Evolutionary conservation across 2,888 invertebrate genomes (phyloP), one percentile per base, ranked within the genome.

Genomic region (Chrysolina oricalcia): DNA sequence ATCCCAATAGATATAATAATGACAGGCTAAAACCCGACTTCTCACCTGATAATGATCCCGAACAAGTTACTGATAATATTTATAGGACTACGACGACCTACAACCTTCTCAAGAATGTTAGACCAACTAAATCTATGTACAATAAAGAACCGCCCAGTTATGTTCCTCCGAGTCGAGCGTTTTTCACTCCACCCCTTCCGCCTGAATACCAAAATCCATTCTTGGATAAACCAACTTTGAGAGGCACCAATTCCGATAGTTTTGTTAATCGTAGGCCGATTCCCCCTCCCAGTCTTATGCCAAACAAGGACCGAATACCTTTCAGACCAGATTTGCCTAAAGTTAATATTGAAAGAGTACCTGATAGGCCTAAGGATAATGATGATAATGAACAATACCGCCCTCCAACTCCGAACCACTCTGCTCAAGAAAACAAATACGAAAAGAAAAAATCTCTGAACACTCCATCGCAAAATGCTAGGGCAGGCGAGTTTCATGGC

Each of bases 181-280:
- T 91, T 23, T 94, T 95, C 87, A 96, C 96, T 0, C 96, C 96
- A 0, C 96, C 96, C 0, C 88, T 96, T 80, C 96, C 96, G 15
- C 95, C 95, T 10, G 95, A 95, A 88, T 95, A 94, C 86, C 92
- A 93, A 77, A 95, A 95, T 89, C 96, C 96, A 0, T 96, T 96
- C 86, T 95, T 95, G n/a, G 95, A 96, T 87, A 96, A 95, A 88
- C 96, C 96, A 69, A 96, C 96, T 64, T 90, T 96, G 75, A 91
- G 96, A 84, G 88, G 89, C 19, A 92, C 92, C 59, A 92, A 92
- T 87, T 91, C 92, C 66, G 92, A 92, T 81, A 91, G 91, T 83
- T 93, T 93, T 85, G 92, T 92, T 81, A 94, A 94, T 86, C 90
- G 95, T 78, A 91, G 96, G 80, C 95, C 95, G 0, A 93, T 95